phyloP scores from a whole-genome alignment of 2,113 vertebrate genomes.

The Seriola aureovittata region DNA sequence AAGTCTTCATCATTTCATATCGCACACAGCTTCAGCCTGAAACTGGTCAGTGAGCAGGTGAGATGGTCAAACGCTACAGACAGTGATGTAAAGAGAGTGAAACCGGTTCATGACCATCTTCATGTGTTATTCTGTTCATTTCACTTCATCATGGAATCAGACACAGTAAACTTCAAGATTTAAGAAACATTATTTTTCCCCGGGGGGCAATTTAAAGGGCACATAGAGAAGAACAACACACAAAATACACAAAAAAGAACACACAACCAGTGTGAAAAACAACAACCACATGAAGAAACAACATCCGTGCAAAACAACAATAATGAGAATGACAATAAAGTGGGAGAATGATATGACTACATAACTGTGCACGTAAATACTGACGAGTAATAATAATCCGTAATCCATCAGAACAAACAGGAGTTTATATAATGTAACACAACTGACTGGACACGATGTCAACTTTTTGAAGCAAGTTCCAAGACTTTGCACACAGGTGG shows the following conservation, averaged over 20 bases:
- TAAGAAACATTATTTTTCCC: too few relatives aligned
- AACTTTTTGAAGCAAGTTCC: not conserved
- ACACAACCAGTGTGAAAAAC: too few relatives aligned
- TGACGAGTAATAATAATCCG: not conserved
- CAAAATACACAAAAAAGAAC: too few relatives aligned
- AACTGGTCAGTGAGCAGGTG: not conserved
- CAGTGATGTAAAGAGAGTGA: not conserved
- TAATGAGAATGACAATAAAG: too few relatives aligned
- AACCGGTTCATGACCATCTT: not conserved
- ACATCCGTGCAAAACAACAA: too few relatives aligned
- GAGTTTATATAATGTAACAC: not conserved
- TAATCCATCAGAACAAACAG: not conserved
- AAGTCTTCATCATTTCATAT: not conserved
- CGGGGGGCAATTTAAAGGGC: too few relatives aligned
- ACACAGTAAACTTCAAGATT: too few relatives aligned
- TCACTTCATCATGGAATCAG: not conserved
- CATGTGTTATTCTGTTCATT: not conserved
- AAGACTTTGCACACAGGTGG: not conserved
- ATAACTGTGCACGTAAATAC: too few relatives aligned
- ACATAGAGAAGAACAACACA: too few relatives aligned
- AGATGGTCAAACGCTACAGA: too few relatives aligned
- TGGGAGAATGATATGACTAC: too few relatives aligned
- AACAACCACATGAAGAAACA: too few relatives aligned
- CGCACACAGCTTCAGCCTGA: not conserved
- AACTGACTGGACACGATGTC: not conserved